Evolutionary conservation across 2,888 invertebrate species (phyloP).

Genomic region (Cataglyphis albicans): DNA sequence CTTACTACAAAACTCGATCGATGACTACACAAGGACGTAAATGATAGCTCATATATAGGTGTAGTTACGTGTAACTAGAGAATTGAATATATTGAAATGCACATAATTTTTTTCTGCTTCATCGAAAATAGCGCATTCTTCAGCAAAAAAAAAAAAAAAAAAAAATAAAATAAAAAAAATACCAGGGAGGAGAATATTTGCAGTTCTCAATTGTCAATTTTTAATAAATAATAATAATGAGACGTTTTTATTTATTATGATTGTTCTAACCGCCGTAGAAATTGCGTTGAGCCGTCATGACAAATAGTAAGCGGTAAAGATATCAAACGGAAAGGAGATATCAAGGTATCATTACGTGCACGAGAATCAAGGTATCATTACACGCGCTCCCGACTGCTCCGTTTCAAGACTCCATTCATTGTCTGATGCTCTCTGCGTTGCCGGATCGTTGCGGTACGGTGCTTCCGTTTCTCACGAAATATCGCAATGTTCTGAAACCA

Average conservation of each 20-base stretch:
- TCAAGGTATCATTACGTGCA: constrained; percentile 50
- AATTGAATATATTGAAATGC: constrained; percentile 12
- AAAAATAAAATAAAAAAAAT: neutral
- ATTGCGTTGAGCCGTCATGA: constrained; percentile 14
- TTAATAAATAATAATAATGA: neutral
- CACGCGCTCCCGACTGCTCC: constrained; percentile 18
- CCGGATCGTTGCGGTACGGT: neutral
- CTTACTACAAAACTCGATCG: constrained; percentile 50
- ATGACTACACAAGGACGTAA: constrained; percentile 48
- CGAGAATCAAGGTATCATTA: constrained; percentile 50
- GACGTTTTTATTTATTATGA: neutral
- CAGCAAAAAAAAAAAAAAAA: neutral
- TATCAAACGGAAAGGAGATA: constrained; percentile 47
- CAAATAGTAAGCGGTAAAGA: constrained; percentile 14
- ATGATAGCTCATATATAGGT: constrained; percentile 35
- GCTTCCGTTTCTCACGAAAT: constrained; percentile 44
- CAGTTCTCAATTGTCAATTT: neutral
- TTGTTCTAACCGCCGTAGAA: neutral
- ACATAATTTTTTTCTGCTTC: constrained; percentile 14
- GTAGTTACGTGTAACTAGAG: constrained; percentile 17
- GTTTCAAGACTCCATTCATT: constrained; percentile 44
- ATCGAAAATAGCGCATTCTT: neutral
- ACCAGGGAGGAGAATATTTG: neutral
- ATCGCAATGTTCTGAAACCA: constrained; percentile 14
- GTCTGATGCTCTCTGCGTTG: constrained; percentile 12